Evolutionary conservation across 2,113 vertebrate species (phyloP), one percentile per base, ranked within the genome.

Genomic region (Grammatotria lemairii): DNA sequence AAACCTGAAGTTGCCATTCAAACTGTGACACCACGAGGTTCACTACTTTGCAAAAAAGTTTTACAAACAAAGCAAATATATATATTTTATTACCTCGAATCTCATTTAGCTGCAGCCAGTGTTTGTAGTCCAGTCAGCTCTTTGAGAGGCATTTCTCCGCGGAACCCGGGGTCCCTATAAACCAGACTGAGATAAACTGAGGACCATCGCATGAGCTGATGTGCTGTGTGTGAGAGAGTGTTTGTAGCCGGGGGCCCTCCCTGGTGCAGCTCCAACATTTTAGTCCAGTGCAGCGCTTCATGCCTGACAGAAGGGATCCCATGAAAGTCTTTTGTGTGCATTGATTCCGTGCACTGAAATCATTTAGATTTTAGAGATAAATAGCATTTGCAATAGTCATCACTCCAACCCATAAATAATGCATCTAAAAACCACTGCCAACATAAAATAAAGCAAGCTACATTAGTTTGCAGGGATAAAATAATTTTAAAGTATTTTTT

Each of bases 81-180:
- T 13, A 21, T n/a, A 1, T 42, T 42, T 92, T 93, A 95, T 78
- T 47, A 78, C 95, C 93, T 92, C 35, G 4, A 83, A 42, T 91
- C 65, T 95, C 90, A 94, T 94, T 91, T 57, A 93, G 79, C 70
- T 87, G 79, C 82, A 85, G 83, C 42, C 85, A 21, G 85, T 80
- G 75, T 54, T 85, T 84, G 86, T 35, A 40, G 55, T 92, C 81
- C 85, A 23, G 68, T 89, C 84, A 83, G 78, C 49, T 85, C 75
- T 88, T 81, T 91, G 21, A 88, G 85, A 70, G 81, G 55, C 93
- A 94, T 95, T 89, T 94, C 92, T 6, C 58, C 35, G 16, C 3
- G 2, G 49, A 79, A 31, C 70, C 55, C 26, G 38, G 31, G 42
- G 85, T 91, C 82, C 82, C 84, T 88, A 9, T 65, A 54, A 87